Evolutionary conservation across 2,888 invertebrate species (phyloP).

Genomic region (Dendrolimus houi): DNA sequence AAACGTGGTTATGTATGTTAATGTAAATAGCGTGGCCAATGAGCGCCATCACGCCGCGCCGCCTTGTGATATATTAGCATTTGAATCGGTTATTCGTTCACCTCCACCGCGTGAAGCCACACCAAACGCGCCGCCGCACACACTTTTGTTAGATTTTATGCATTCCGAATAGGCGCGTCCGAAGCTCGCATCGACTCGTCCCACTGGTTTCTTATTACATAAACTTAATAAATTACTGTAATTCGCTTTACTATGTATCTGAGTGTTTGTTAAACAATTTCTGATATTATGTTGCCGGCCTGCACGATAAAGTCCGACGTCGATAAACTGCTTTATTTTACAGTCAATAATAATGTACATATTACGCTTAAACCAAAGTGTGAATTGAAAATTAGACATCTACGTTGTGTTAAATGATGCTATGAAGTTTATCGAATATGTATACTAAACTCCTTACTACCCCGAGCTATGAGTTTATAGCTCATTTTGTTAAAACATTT

Average conservation of each 20-base stretch:
- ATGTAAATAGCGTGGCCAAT: slow-evolving; percentile 68
- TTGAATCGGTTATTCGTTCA: slow-evolving; percentile 68
- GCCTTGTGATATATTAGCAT: slow-evolving; percentile 74
- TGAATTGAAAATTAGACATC: slow-evolving; percentile 38
- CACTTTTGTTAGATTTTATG: slow-evolving; percentile 52
- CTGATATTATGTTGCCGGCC: slow-evolving; percentile 21
- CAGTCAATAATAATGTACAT: slow-evolving; percentile 35
- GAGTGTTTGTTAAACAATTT: slow-evolving; percentile 18
- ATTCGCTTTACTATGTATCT: slow-evolving; percentile 35
- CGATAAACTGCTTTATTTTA: slow-evolving; percentile 49
- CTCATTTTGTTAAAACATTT: no score
- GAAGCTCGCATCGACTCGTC: slow-evolving; percentile 25
- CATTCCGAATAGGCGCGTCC: slow-evolving; percentile 40
- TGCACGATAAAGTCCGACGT: slow-evolving; percentile 31
- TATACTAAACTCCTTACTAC: not conserved
- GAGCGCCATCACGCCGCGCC: slow-evolving; percentile 57
- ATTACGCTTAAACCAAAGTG: slow-evolving; percentile 31
- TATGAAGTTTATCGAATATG: slow-evolving; percentile 4
- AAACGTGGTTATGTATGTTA: slow-evolving; percentile 59
- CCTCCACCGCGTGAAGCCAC: slow-evolving; percentile 32
- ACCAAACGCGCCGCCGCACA: slow-evolving; percentile 25
- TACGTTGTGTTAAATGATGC: slow-evolving; percentile 24
- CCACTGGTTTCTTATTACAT: slow-evolving; percentile 46
- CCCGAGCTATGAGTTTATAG: no score
- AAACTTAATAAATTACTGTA: slow-evolving; percentile 44